phyloP scores from a whole-genome alignment of 2,113 vertebrate genomes.

The Erpornis zantholeuca region DNA sequence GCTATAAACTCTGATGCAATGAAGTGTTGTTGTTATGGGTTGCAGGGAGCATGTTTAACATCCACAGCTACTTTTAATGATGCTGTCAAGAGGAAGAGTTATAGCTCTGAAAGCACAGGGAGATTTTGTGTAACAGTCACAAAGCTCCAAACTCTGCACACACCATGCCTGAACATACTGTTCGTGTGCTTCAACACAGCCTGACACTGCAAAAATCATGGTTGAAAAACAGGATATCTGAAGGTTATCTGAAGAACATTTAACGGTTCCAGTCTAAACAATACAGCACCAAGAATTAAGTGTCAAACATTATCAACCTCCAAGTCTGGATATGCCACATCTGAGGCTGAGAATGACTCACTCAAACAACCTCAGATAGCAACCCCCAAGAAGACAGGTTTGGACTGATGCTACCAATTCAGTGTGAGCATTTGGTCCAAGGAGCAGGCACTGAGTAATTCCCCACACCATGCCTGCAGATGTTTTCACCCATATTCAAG shows the following conservation, averaged over 20 bases:
- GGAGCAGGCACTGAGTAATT: neutral
- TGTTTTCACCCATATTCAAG: neutral
- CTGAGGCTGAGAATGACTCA: neutral
- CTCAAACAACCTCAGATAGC: neutral
- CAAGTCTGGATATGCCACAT: neutral
- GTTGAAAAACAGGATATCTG: neutral
- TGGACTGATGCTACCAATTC: neutral
- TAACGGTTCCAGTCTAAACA: neutral
- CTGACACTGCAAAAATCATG: neutral
- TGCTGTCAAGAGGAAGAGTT: conserved; percentile 2
- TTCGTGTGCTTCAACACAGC: neutral
- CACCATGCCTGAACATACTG: neutral
- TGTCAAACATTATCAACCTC: neutral
- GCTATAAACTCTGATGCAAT: neutral
- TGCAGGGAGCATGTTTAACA: neutral
- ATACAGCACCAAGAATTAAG: neutral
- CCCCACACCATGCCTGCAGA: neutral
- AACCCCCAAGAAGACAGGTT: neutral
- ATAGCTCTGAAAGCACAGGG: neutral
- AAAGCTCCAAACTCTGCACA: neutral
- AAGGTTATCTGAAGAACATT: neutral
- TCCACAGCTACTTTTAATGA: conserved; percentile 12
- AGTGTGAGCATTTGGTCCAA: neutral
- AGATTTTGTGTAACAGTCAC: neutral
- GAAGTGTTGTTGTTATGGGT: neutral